Conservation (phyloP, 2,888 invertebrate species). For the Xestia c-nigrum region DNA sequence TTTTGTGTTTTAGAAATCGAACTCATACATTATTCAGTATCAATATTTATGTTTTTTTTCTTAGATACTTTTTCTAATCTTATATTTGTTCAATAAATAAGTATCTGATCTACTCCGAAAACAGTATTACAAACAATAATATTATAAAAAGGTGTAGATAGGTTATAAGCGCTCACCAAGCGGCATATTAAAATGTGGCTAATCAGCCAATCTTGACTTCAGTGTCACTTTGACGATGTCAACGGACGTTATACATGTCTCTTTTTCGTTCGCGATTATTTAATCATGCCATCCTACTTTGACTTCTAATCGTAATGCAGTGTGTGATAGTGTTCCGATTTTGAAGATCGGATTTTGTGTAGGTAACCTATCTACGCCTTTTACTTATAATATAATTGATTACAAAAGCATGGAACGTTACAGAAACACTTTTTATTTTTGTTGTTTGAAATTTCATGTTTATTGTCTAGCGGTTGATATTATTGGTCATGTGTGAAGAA, state of each 20-base stretch:
- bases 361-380: no score
- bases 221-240: no score
- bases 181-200: no score
- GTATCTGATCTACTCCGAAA: constrained; percentile 14
- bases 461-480: constrained; percentile 36
- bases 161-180: no score
- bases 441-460: constrained; percentile 13
- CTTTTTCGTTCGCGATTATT: no score
- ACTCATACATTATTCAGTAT: constrained; percentile 68
- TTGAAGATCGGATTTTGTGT: no score
- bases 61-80: constrained; percentile 29
- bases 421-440: constrained; percentile 26
- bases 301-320: no score
- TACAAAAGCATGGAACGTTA: constrained; percentile 20
- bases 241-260: no score
- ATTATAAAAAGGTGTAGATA: no score
- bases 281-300: no score
- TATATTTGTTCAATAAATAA: constrained; percentile 31
- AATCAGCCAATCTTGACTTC: no score
- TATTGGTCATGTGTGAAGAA: constrained; percentile 36
- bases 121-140: neutral
- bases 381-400: neutral
- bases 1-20: constrained; percentile 65
- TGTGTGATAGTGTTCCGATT: no score
- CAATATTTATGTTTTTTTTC: constrained; percentile 47